Evolutionary conservation across 2,797 vertebrate species (phyloP).

Genomic region (Zenarchopterus dispar): DNA sequence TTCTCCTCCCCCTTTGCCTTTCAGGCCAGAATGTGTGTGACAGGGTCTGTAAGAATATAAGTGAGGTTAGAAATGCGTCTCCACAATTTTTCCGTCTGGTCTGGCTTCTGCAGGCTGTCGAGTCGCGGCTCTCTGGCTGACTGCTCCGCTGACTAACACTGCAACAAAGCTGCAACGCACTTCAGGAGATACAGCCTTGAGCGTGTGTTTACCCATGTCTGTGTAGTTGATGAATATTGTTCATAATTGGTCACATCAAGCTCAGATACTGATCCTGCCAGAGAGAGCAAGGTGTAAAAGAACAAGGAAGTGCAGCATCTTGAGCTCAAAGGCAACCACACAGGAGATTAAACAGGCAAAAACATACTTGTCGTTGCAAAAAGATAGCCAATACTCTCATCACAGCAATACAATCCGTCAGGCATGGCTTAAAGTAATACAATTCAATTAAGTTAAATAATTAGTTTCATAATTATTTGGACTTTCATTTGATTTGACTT

Average conservation of each 20-base stretch:
- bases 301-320: constrained; percentile 4
- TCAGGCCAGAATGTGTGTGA: neutral
- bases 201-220: constrained; percentile 16
- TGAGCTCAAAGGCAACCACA: no score
- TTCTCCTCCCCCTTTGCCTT: neutral
- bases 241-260: constrained; percentile 38
- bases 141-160: constrained; percentile 28
- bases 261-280: constrained; percentile 28
- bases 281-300: constrained; percentile 26
- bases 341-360: neutral
- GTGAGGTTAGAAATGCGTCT: constrained; percentile 7
- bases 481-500: constrained; percentile 26
- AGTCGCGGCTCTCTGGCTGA: constrained; percentile 24
- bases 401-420: constrained; percentile 13
- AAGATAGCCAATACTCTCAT: constrained; percentile 16
- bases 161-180: constrained; percentile 14
- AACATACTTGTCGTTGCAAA: neutral
- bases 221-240: constrained; percentile 42
- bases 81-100: constrained; percentile 21
- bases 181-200: constrained; percentile 4
- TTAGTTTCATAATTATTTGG: constrained; percentile 39
- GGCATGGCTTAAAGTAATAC: constrained; percentile 18
- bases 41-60: constrained; percentile 15
- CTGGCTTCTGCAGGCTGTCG: constrained; percentile 31
- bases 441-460: constrained; percentile 41